Conservation (phyloP, 2,888 invertebrate genomes). For the Buathra laborator region DNA sequence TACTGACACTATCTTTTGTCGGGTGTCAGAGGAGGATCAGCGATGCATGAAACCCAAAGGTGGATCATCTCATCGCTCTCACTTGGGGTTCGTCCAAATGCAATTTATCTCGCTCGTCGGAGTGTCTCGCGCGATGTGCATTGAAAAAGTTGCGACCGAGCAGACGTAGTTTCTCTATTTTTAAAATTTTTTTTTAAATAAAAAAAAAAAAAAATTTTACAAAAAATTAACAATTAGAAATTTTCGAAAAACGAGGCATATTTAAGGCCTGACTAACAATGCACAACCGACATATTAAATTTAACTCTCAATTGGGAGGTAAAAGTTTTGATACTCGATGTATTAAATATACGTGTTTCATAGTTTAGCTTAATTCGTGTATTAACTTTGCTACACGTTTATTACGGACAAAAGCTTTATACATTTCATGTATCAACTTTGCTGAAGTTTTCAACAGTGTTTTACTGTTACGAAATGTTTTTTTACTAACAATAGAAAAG, state of each 20-base stretch:
- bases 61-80: conserved; percentile 48
- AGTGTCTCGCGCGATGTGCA: conserved; percentile 41
- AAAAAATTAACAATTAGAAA: not conserved
- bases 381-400: too few species aligned
- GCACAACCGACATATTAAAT: too few species aligned
- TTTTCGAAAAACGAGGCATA: not conserved
- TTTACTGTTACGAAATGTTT: too few species aligned
- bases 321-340: too few species aligned
- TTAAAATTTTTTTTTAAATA: not conserved
- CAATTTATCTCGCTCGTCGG: conserved; percentile 63
- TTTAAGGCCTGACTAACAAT: too few species aligned
- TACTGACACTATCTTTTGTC: conserved; percentile 12
- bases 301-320: too few species aligned
- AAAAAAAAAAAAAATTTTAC: not conserved
- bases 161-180: conserved; percentile 23
- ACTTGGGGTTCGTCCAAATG: conserved; percentile 54
- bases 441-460: too few species aligned
- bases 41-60: conserved; percentile 23
- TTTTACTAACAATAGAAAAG: too few species aligned
- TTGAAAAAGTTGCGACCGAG: conserved; percentile 53
- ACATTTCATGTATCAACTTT: too few species aligned
- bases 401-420: too few species aligned
- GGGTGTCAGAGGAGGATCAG: conserved; percentile 4
- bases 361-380: too few species aligned
- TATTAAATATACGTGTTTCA: too few species aligned